Conservation (phyloP, 1,140 invertebrate genomes). For the Trichoplusia ni region DNA sequence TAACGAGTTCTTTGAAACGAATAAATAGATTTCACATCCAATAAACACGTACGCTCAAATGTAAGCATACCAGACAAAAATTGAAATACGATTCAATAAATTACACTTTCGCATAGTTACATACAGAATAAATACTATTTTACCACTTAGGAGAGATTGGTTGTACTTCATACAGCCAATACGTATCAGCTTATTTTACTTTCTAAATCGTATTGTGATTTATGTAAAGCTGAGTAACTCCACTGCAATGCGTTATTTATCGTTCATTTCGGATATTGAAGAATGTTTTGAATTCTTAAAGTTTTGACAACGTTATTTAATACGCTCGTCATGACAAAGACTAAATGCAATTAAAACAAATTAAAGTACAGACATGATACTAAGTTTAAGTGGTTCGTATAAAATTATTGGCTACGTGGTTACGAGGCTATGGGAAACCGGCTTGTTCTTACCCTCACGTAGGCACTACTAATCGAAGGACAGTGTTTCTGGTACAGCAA, state of each 20-base stretch:
- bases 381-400: no score
- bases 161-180: not conserved
- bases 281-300: conserved; percentile 20
- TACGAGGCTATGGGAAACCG: no score
- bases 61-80: not conserved
- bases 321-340: not conserved
- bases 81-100: not conserved
- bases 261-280: conserved; percentile 4
- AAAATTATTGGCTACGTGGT: no score
- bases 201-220: not conserved
- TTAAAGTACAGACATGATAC: not conserved
- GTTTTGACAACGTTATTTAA: conserved; percentile 1
- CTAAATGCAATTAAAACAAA: not conserved
- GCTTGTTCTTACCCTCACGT: no score
- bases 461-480: no score
- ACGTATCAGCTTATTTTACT: not conserved
- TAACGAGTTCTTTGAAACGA: conserved; percentile 17
- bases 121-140: not conserved
- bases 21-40: conserved; percentile 25
- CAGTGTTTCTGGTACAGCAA: no score
- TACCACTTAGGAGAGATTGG: not conserved
- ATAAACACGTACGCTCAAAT: conserved; percentile 13
- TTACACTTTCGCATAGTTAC: not conserved
- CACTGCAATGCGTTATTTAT: conserved; percentile 9
- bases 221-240: not conserved